Base-by-base conservation (phyloP, 2,888 invertebrate genomes). In the Dicyrtoma fusca region DNA sequence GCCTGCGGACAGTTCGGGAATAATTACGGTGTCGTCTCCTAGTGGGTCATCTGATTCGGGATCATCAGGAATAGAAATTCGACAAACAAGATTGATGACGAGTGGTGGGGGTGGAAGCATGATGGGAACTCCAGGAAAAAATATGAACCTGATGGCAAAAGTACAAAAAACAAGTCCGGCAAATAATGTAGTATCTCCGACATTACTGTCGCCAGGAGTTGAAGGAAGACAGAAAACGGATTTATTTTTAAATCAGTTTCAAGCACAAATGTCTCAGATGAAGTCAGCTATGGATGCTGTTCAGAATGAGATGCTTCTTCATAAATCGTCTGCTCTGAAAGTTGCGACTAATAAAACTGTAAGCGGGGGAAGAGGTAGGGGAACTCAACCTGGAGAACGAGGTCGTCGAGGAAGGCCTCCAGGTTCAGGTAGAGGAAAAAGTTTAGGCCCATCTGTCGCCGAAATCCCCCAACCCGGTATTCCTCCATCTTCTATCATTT, bases 401-500 rank as follows among this genome's bases (percentile, higher is more conserved):
- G 57, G 59, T 23, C 55, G 68, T 11, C 13, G 19, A 42, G 42
- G 68, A n/a, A 23, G 42, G 14, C 42, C 42, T 6, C 34, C 55
- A 19, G 21, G 64, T 6, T 17, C 55, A 19, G 21, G 64, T 45
- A 13, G 25, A 6, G 26, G 25, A 1, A 45, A 21, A 45, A 34
- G 26, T 34, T 2, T 14, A 13, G 44, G 44, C 17, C 19, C 62
- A 34, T 11, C 23, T 5, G 21, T 26, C 6, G 19, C 42, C 44
- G 13, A 26, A 10, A 14, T 62, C n/a, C 21, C 55, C 44, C 47
- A 25, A 19, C 64, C 66, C 71, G 63, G 69, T 45, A 26, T 34
- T 47, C 53, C 66, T 59, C 69, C 68, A 55, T 49, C 75, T 13
- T 72, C 78, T n/a, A 81, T 81, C 0, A 87, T 86, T 79, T 88